phyloP scores from a whole-genome alignment of 1,140 invertebrate species.

The Tyrophagus putrescentiae region DNA sequence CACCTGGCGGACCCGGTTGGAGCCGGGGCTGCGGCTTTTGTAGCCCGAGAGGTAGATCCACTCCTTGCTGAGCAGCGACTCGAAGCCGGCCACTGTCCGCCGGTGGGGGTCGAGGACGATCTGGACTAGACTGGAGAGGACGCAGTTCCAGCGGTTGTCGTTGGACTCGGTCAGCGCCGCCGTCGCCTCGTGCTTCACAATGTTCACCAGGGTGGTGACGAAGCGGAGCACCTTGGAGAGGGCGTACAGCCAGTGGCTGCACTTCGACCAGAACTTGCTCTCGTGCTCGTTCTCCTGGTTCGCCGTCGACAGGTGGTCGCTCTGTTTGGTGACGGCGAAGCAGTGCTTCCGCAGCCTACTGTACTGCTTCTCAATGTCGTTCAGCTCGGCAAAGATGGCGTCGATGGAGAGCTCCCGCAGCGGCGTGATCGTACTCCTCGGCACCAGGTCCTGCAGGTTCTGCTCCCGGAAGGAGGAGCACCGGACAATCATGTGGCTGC shows the following conservation, averaged over 20 bases:
- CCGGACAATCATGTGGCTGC: constrained; percentile 16
- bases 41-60: constrained; percentile 64
- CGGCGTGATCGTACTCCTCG: constrained; percentile 16
- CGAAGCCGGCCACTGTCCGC: constrained; percentile 71
- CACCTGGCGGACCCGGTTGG: neutral
- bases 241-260: constrained; percentile 19
- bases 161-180: constrained; percentile 41
- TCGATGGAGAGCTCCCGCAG: constrained; percentile 14
- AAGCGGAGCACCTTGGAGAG: constrained; percentile 9
- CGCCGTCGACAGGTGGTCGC: neutral
- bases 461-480: constrained; percentile 9
- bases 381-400: neutral
- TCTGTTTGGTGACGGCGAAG: neutral
- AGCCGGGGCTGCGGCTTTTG: neutral
- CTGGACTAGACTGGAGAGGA: constrained; percentile 71
- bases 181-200: constrained; percentile 20
- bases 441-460: neutral
- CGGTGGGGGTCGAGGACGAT: constrained; percentile 67
- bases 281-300: neutral
- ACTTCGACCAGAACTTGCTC: constrained; percentile 19
- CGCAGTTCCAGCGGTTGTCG: constrained; percentile 70
- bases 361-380: constrained; percentile 10
- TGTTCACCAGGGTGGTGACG: constrained; percentile 4
- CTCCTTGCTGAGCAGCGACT: constrained; percentile 79
- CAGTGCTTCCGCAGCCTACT: constrained; percentile 18